A percentile compares a stretch with the other conserved stretches of the same genome.
Evolutionary conservation across 2,888 invertebrate species (phyloP).

Genomic region (Chrysolina americana): DNA sequence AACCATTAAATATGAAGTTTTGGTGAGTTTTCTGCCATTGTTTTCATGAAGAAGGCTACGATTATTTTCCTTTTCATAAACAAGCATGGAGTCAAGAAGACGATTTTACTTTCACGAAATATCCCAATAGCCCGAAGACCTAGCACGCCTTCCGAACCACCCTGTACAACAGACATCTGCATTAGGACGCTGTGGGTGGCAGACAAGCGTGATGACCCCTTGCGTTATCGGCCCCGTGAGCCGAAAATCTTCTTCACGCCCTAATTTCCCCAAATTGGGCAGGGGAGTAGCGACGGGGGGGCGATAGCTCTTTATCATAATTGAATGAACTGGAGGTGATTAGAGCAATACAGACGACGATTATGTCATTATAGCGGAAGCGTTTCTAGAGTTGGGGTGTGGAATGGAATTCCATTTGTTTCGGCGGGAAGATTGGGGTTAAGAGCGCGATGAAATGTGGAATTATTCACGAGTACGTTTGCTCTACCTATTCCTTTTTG

Average conservation of each 20-base stretch:
- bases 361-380: slow-evolving; percentile 33
- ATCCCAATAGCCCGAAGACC: no score
- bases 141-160: neutral
- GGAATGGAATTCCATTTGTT: slow-evolving; percentile 20
- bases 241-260: slow-evolving; percentile 38
- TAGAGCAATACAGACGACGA: slow-evolving; percentile 31
- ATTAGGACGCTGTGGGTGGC: neutral
- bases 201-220: neutral
- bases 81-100: no score
- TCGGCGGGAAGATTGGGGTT: neutral
- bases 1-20: no score
- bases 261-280: slow-evolving; percentile 42
- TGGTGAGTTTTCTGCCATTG: no score
- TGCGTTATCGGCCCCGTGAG: slow-evolving; percentile 34
- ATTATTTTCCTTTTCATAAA: no score
- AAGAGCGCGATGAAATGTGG: neutral
- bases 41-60: no score
- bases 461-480: neutral
- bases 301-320: slow-evolving; percentile 32
- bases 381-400: slow-evolving; percentile 18
- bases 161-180: slow-evolving; percentile 6
- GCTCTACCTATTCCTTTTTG: no score
- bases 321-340: slow-evolving; percentile 35
- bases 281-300: slow-evolving; percentile 3
- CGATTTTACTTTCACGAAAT: no score